Conservation (phyloP, 1,140 invertebrate species). For the Rhagoletis zephyria region DNA sequence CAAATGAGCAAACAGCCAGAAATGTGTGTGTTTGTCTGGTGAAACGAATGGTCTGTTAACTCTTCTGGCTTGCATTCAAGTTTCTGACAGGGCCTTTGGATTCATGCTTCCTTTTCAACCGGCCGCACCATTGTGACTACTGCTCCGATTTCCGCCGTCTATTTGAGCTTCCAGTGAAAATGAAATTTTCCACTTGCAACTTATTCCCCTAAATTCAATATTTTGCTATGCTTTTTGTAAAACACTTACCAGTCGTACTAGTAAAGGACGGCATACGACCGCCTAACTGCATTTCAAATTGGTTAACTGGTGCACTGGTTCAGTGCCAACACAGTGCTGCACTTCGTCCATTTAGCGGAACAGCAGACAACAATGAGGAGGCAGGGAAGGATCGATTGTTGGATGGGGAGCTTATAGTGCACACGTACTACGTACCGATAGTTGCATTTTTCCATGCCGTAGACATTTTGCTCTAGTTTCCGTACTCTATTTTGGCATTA, state of each 20-base stretch:
- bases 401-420: neutral
- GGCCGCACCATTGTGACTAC: neutral
- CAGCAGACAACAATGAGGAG: neutral
- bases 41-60: neutral
- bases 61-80: slow-evolving; percentile 9
- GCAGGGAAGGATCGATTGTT: neutral
- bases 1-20: neutral
- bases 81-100: neutral
- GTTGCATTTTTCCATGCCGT: neutral
- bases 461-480: slow-evolving; percentile 32
- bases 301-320: slow-evolving; percentile 13
- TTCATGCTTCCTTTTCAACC: neutral
- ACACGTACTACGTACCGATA: neutral
- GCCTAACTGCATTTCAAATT: neutral
- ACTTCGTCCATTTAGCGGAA: neutral
- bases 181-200: slow-evolving; percentile 6
- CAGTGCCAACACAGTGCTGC: neutral
- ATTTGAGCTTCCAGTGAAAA: slow-evolving; percentile 7
- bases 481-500: neutral
- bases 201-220: neutral
- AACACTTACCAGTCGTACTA: neutral
- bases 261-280: neutral
- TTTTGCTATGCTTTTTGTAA: neutral
- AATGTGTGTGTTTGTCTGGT: neutral
- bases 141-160: neutral